A percentile compares a stretch with the other conserved stretches of the same genome.
These are phyloP conservation scores for Dendrophyllia cribrosa DNA, from an alignment of 64 coral and sea anemone species.

Conservation along the genomic window DNA sequence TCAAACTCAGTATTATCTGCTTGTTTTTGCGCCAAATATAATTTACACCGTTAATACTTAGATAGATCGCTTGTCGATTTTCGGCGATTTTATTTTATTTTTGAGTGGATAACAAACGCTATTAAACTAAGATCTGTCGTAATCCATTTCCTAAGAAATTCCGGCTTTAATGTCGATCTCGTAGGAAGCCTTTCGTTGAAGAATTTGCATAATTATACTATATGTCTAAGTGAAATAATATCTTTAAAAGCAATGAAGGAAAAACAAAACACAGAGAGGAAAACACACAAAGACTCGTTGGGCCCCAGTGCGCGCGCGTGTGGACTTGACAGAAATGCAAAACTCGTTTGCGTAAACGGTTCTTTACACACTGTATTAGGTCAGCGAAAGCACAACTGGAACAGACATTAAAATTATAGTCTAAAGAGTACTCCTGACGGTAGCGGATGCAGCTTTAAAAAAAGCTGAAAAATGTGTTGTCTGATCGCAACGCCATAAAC, in stretches of 20 bases:
- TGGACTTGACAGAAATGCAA: too few relatives aligned
- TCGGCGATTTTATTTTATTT: too few relatives aligned
- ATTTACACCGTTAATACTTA: background rate
- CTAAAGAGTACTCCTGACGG: too few relatives aligned
- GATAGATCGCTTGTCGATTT: too few relatives aligned
- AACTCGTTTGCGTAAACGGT: too few relatives aligned
- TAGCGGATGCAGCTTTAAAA: too few relatives aligned
- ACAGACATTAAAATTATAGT: too few relatives aligned
- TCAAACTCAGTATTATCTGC: background rate
- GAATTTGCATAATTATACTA: slow-evolving; percentile 22
- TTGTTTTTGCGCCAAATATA: background rate
- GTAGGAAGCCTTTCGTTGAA: background rate
- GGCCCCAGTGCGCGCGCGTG: background rate
- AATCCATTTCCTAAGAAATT: background rate
- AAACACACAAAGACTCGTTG: background rate
- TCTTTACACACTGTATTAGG: too few relatives aligned
- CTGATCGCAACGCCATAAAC: too few relatives aligned
- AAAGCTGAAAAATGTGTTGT: too few relatives aligned
- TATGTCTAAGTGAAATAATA: background rate
- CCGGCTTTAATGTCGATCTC: background rate
- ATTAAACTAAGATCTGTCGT: background rate
- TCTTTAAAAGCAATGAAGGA: background rate
- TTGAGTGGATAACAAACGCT: too few relatives aligned
- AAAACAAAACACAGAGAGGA: background rate
- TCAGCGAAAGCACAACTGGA: too few relatives aligned